A percentile compares a stretch with the other conserved stretches of the same genome.
phyloP scores from a whole-genome alignment of 1,140 invertebrate genomes.

The Ceratina calcarata region DNA sequence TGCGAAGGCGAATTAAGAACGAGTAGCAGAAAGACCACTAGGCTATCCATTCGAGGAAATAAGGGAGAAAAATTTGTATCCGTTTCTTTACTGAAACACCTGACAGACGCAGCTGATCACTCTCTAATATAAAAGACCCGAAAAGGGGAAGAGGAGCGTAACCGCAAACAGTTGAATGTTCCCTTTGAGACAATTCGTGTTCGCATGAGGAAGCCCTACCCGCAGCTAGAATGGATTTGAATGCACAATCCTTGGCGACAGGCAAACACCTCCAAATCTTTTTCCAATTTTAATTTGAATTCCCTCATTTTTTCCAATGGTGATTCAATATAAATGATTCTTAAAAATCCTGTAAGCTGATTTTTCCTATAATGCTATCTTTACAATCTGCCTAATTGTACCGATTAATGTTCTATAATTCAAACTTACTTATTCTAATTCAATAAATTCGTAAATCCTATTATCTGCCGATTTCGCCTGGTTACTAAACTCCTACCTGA shows the following conservation, averaged over 20 bases:
- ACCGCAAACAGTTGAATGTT: slow-evolving; percentile 53
- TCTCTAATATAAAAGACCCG: slow-evolving; percentile 51
- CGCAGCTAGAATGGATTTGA: not conserved
- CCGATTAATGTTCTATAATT: not conserved
- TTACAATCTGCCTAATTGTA: not conserved
- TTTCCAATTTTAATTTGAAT: not conserved
- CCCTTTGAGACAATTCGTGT: slow-evolving; percentile 38
- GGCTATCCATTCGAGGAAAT: slow-evolving; percentile 47
- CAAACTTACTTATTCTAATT: not conserved
- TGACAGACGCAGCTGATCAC: slow-evolving; percentile 62
- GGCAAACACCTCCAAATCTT: not conserved
- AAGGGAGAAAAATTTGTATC: slow-evolving; percentile 46
- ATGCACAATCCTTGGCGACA: not conserved
- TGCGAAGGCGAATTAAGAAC: slow-evolving; percentile 6
- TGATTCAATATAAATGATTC: no score
- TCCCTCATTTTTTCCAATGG: no score
- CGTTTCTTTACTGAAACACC: slow-evolving; percentile 58
- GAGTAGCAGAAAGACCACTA: not conserved
- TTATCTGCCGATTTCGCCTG: slow-evolving; percentile 17
- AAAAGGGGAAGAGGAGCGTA: slow-evolving; percentile 42
- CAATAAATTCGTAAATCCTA: slow-evolving; percentile 20
- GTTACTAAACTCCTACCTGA: slow-evolving; percentile 27
- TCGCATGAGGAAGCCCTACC: slow-evolving; percentile 1
- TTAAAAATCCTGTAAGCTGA: no score
- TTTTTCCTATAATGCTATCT: not conserved